Evolutionary conservation across 2,113 vertebrate genomes (phyloP).

Genomic region (Cynocephalus volans): DNA sequence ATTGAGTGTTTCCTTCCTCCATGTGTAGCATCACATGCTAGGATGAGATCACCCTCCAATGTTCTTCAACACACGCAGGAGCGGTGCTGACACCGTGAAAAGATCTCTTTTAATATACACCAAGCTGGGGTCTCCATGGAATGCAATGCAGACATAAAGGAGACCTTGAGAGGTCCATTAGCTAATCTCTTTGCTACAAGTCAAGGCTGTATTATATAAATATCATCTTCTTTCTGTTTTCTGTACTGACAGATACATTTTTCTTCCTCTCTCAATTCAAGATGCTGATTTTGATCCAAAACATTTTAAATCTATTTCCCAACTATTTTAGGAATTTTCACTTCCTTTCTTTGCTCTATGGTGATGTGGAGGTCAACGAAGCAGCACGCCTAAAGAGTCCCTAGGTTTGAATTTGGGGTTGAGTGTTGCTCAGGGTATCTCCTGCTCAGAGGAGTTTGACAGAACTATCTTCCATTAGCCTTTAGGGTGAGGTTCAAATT

Average conservation of each 20-base stretch:
- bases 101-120: not conserved
- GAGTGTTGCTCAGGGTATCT: conserved; percentile 37
- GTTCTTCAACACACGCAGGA: not conserved
- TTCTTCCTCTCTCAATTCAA: not conserved
- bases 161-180: not conserved
- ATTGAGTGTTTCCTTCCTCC: not conserved
- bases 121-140: not conserved
- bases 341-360: not conserved
- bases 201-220: not conserved
- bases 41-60: not conserved
- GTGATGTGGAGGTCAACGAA: conserved; percentile 39
- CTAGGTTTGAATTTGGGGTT: conserved; percentile 55
- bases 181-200: not conserved
- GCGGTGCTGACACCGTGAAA: not conserved
- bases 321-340: conserved; percentile 10
- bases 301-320: not conserved
- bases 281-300: conserved; percentile 61
- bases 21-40: not conserved
- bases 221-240: not conserved
- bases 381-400: not conserved
- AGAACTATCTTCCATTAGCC: conserved; percentile 79
- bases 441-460: conserved; percentile 60
- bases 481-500: conserved; percentile 79
- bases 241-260: not conserved
- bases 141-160: not conserved